Evolutionary conservation across 1,140 invertebrate species (phyloP).

Genomic region (Trichonephila clavipes): DNA sequence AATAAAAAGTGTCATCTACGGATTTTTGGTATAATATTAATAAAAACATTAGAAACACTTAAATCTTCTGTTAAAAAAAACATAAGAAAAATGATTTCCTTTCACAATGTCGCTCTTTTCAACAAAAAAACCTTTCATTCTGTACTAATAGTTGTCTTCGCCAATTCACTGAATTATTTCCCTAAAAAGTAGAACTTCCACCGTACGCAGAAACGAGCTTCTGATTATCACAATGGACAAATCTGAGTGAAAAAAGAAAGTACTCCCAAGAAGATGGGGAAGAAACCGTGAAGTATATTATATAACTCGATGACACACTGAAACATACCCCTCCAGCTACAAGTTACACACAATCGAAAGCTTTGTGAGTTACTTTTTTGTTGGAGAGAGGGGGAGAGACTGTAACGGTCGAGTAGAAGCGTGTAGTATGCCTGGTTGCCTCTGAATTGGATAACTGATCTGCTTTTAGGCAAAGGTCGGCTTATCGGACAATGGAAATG

Average conservation of each 20-base stretch:
- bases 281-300: conserved; percentile 20
- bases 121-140: no score
- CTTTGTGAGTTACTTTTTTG: conserved; percentile 30
- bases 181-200: background rate
- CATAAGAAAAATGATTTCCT: no score
- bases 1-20: no score
- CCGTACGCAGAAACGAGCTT: background rate
- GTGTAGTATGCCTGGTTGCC: conserved; percentile 21
- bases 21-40: no score
- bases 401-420: conserved; percentile 36
- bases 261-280: background rate
- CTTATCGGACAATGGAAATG: conserved; percentile 35
- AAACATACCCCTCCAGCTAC: conserved; percentile 17
- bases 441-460: conserved; percentile 39
- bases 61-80: no score
- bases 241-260: background rate
- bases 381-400: background rate
- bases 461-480: conserved; percentile 34
- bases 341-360: conserved; percentile 31
- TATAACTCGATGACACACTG: conserved; percentile 28
- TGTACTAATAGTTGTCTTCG: no score
- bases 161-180: background rate
- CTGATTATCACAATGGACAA: background rate
- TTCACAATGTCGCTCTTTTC: no score
- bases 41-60: no score